Percentiles rank a stretch among this genome's conserved stretches.
Conservation (phyloP, 2,113 vertebrate species). For the Alethe diademata region DNA sequence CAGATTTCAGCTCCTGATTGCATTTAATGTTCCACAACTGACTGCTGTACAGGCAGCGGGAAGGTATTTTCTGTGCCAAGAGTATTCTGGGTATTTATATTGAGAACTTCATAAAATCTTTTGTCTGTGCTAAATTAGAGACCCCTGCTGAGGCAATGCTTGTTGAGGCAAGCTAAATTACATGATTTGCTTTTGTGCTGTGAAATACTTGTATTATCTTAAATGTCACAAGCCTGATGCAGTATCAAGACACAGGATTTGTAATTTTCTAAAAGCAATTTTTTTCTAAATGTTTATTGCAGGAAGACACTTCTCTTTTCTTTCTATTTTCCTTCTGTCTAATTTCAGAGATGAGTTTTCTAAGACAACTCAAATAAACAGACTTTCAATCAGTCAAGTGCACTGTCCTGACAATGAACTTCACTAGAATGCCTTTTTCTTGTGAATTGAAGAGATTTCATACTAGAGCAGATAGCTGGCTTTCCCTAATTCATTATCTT, state of each 20-base stretch:
- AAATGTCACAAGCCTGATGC: conserved; percentile 73
- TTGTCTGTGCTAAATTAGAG: conserved; percentile 73
- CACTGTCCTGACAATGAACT: conserved; percentile 47
- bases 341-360: conserved; percentile 64
- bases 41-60: conserved; percentile 33
- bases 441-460: not conserved
- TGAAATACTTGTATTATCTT: conserved; percentile 75
- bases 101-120: conserved; percentile 73
- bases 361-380: conserved; percentile 57
- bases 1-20: conserved; percentile 48
- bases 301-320: conserved; percentile 51
- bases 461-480: not conserved
- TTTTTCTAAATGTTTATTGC: conserved; percentile 73
- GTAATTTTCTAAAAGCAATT: conserved; percentile 68
- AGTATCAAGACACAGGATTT: conserved; percentile 69
- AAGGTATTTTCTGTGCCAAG: conserved; percentile 31
- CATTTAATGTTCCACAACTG: conserved; percentile 37
- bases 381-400: conserved; percentile 57
- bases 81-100: conserved; percentile 66
- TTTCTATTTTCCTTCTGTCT: conserved; percentile 49
- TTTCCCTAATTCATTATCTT: conserved; percentile 35
- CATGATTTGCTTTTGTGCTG: conserved; percentile 77
- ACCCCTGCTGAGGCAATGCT: conserved; percentile 71
- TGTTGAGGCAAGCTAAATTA: conserved; percentile 76
- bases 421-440: conserved; percentile 22